Evolutionary conservation across 2,888 invertebrate species (phyloP), one percentile per base, ranked within the genome.

Genomic region (Sisyra terminalis): DNA sequence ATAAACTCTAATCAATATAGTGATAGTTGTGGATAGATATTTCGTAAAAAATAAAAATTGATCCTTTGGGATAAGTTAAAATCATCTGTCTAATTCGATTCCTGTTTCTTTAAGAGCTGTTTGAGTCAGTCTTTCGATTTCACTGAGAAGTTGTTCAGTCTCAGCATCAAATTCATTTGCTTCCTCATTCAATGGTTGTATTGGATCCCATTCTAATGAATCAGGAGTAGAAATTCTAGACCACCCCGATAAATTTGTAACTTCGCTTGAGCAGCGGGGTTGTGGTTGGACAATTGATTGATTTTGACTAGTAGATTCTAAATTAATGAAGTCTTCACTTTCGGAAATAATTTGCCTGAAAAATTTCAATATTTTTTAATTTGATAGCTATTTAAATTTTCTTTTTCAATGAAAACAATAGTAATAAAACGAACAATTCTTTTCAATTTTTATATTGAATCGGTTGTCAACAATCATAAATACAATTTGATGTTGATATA

Each of bases 181-280:
- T n/a, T 51, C 51, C 29, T 56, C 55, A 34, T 52, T 46, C 1
- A 56, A 53, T 30, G 63, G 59, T 46, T 73, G 72, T 3, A 73
- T 68, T 29, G 67, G 68, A 54, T 78, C 78, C 78, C 78, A 78
- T 58, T 78, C 78, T 38, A 78, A 61, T 2, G 78, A 78, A 52
- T 76, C 73, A 4, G 74, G 75, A 7, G 75, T 76, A 2, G 74
- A 73, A 32, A 71, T 70, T 50, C 72, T 63, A 1, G 75, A 75
- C 71, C 73, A 74, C 46, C 67, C 69, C 8, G 66, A 51, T 53
- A 64, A 53, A 54, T 64, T 37, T 17, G 43, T 38, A 16, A 38
- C 14, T 17, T 43, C 38, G 15, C 30, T 43, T 37, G 43, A 37
- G 38, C 38, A 43, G 29, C 29, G 24, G 9, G 37, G 37, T 34